Evolutionary conservation across 2,113 vertebrate species (phyloP), one percentile per base, ranked within the genome.

Genomic region (Hippocampus guttulatus): DNA sequence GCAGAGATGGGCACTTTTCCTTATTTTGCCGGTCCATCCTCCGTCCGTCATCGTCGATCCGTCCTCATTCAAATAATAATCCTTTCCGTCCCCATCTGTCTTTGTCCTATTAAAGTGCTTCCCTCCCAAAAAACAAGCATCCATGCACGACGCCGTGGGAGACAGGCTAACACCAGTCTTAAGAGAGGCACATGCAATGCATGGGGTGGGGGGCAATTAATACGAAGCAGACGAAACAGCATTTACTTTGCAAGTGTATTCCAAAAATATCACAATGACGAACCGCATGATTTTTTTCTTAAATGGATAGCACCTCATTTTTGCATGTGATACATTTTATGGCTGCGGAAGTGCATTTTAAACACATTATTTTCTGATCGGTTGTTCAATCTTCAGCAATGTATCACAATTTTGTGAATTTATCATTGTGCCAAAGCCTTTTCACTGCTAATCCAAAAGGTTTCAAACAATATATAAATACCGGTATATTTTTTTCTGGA

Each of bases 221-320:
- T 38, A 38, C 33, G 33, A 2, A 2, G 1, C 33, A 38, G 33
- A 38, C 33, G 33, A 38, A 5, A 38, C 33, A 38, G 33, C 33
- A 38, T 38, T 38, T 38, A 38, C 10, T 67, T 49, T 65, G 47
- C 14, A 18, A 43, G 20, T 47, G 16, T 68, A 64, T 62, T 65
- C n/a, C n/a, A 73, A 38, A 67, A 68, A 69, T 64, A 45, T 41
- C 30, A 40, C 57, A 21, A 21, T 69, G 47, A 79, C 40, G 49
- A 71, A 60, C 30, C 62, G 1, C 25, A 21, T 15, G 8, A 66
- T 68, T 71, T 47, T 38, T 27, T 65, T 27, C 14, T 43, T 5
- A 41, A 21, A 25, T 64, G 43, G 21, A 12, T 64, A 64, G n/a
- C 40, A 45, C 2, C 25, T 7, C 61, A n/a, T 63, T 63, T 40